Conservation (phyloP, 1,140 invertebrate genomes). For the Thereuonema tuberculata region DNA sequence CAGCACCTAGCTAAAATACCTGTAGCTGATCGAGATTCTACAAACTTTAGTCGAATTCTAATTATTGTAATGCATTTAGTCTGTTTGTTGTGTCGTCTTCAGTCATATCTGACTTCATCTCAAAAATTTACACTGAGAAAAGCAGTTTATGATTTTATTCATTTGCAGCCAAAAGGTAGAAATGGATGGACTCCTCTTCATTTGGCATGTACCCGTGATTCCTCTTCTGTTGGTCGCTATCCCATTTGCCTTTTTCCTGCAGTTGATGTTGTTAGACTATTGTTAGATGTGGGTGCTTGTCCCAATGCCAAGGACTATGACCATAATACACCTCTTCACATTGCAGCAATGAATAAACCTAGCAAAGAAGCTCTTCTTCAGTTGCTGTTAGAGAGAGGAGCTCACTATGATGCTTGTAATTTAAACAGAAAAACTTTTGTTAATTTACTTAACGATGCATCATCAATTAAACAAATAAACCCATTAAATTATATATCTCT, state of each 20-base stretch:
- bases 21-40: slow-evolving; percentile 48
- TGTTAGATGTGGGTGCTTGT: slow-evolving; percentile 68
- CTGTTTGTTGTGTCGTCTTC: slow-evolving; percentile 26
- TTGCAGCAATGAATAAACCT: slow-evolving; percentile 43
- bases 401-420: slow-evolving; percentile 78
- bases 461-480: slow-evolving; percentile 51
- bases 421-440: slow-evolving; percentile 59
- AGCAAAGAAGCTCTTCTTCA: slow-evolving; percentile 44
- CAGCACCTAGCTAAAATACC: slow-evolving; percentile 28
- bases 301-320: slow-evolving; percentile 50
- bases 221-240: slow-evolving; percentile 44
- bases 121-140: slow-evolving; percentile 25
- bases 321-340: slow-evolving; percentile 65
- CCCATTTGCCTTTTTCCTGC: slow-evolving; percentile 60
- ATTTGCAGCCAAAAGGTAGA: slow-evolving; percentile 50
- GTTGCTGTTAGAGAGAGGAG: slow-evolving; percentile 56
- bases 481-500: slow-evolving; percentile 61
- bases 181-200: slow-evolving; percentile 65
- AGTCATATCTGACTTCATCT: slow-evolving; percentile 1
- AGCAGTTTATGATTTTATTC: slow-evolving; percentile 49
- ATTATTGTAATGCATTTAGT: slow-evolving; percentile 62
- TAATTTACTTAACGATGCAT: slow-evolving; percentile 43
- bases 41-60: slow-evolving; percentile 63
- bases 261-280: slow-evolving; percentile 51
- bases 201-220: slow-evolving; percentile 52